Base-by-base conservation (phyloP, 2,113 vertebrate species). In the Melanocharis versteri region DNA sequence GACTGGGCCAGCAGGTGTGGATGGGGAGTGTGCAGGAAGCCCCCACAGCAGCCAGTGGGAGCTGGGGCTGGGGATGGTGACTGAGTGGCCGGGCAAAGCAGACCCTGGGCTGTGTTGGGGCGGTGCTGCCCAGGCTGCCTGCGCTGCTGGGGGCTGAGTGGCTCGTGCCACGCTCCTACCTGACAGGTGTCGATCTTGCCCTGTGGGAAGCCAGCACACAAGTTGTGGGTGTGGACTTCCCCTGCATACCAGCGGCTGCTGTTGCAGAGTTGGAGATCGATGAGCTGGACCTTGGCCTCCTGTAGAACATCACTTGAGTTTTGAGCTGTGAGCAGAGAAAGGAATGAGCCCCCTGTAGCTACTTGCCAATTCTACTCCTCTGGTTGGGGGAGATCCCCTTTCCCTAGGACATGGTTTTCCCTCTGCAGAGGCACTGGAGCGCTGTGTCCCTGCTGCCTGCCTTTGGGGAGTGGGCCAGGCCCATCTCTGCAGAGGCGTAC, bases 291-390 rank as follows among this genome's bases (percentile, higher is more conserved):
- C 11, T 18, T 71, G 28, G 69, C 69, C 4, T 71, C 37, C 37
- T 71, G 50, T 1, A 71, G 37, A 9, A 0, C 28, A 40, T 71
- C 37, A 13, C 15, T 4, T 24, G 35, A 2, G 2, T 4, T 6
- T 50, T 11, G 19, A 50, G 11, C 47, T 70, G 35, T 70, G 47
- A 30, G 27, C 14, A 50, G 10, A 30, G 27, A 51, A 39, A 70
- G 35, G 21, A 39, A 70, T 15, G 3, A 51, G 10, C 4, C 5
- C 20, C 27, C 3, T 2, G 9, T 26, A 37, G 18, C 45, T 37
- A 13, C n/a, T 16, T 69, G 5, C n/a, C 8, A 8, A 7, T 37
- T 69, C 15, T 22, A 1, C 19, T 39, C 14, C 4, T 11, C 15
- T 39, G 26, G 37, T 5, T 22, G 13, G 7, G 30, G 47, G n/a